phyloP scores from a whole-genome alignment of 2,113 vertebrate genomes.

The Tetrax tetrax region DNA sequence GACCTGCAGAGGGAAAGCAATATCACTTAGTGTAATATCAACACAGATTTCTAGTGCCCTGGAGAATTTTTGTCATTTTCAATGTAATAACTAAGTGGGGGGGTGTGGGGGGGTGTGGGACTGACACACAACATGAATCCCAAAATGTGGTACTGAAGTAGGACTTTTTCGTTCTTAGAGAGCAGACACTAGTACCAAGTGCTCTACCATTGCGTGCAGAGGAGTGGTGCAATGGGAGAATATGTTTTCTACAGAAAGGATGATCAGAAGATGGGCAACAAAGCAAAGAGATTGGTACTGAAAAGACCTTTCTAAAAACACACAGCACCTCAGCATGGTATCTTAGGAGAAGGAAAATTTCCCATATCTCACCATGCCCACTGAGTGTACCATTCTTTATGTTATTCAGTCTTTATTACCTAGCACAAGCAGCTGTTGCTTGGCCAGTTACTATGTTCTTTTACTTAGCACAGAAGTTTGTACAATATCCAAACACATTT shows the following conservation, averaged over 20 bases:
- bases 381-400: not conserved
- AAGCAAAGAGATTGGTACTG: not conserved
- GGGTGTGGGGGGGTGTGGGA: no score
- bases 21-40: not conserved
- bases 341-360: not conserved
- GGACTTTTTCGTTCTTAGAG: not conserved
- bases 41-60: not conserved
- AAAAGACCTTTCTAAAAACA: not conserved
- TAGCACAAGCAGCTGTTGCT: not conserved
- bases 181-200: not conserved
- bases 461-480: not conserved
- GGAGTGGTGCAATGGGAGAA: not conserved
- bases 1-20: not conserved
- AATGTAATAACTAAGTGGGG: not conserved
- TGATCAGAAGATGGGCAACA: not conserved
- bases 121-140: no score
- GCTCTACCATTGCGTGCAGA: not conserved
- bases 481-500: not conserved
- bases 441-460: not conserved
- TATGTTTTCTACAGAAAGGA: not conserved
- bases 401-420: not conserved
- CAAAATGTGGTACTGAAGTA: accelerated
- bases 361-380: not conserved
- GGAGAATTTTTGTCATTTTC: not conserved
- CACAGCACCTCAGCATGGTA: not conserved